phyloP scores from a whole-genome alignment of 2,113 vertebrate species.

The Myotis lucifugus region DNA sequence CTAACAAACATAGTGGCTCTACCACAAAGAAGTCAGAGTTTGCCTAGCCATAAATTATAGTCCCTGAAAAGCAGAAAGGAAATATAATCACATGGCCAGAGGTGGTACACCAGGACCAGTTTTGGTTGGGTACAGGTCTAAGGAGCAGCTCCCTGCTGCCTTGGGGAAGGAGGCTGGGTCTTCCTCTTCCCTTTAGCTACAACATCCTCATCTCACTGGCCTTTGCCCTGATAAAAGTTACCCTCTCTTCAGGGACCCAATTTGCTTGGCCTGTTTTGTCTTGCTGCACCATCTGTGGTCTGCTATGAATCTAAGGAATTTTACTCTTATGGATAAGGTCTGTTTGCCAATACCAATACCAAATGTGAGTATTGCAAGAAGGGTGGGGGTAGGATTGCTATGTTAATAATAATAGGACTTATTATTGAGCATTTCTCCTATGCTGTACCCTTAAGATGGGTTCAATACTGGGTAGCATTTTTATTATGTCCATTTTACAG shows the following conservation, averaged over 20 bases:
- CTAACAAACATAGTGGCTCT: constrained; percentile 78
- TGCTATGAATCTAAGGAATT: neutral
- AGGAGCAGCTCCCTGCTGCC: neutral
- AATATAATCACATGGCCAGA: constrained; percentile 40
- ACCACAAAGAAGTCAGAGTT: constrained; percentile 74
- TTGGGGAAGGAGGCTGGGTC: neutral
- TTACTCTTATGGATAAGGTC: neutral
- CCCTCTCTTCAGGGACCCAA: neutral
- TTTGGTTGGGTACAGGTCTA: neutral
- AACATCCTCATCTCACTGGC: neutral
- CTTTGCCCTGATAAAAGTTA: neutral
- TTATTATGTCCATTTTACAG: neutral
- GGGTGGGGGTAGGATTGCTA: too few species aligned
- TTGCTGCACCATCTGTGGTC: neutral
- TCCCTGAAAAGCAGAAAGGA: neutral
- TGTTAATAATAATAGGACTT: neutral
- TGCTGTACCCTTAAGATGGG: neutral
- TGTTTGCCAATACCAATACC: neutral
- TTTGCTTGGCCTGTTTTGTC: neutral
- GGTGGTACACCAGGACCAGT: neutral
- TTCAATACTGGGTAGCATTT: neutral
- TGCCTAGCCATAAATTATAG: constrained; percentile 72
- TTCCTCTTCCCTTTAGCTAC: neutral
- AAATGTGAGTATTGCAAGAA: neutral
- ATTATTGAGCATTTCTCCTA: neutral